A percentile compares a stretch with the other conserved stretches of the same genome.
These are phyloP conservation scores for Pachypeltis micranthus DNA, from an alignment of 1,140 invertebrate genomes.

Conservation along the genomic window DNA sequence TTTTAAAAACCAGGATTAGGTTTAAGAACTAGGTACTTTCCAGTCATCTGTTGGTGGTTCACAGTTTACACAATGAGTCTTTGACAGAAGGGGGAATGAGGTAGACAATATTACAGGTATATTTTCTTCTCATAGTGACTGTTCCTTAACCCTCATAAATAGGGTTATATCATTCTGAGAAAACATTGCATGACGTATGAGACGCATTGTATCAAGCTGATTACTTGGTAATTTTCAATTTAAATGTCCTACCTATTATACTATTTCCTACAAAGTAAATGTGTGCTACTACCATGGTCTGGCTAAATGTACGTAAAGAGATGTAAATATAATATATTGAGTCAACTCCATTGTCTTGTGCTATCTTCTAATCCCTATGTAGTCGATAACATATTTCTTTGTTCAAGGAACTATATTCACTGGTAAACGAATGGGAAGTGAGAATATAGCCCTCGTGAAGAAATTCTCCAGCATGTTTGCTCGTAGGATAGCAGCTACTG, in stretches of 20 bases:
- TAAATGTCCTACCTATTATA: background rate
- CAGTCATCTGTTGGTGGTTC: no score
- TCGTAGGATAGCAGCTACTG: constrained; percentile 49
- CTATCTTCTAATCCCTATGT: constrained; percentile 30
- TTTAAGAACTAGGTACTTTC: no score
- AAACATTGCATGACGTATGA: no score
- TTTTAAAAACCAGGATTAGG: no score
- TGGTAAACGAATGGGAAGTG: constrained; percentile 44
- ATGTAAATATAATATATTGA: background rate
- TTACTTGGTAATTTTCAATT: background rate
- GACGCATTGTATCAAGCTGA: no score
- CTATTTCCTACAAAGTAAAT: background rate
- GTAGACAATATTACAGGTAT: no score
- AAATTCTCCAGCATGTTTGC: constrained; percentile 56
- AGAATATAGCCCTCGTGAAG: constrained; percentile 45
- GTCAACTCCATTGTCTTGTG: background rate
- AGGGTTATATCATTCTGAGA: no score
- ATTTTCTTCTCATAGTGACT: no score
- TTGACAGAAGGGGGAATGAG: no score
- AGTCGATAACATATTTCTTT: constrained; percentile 12
- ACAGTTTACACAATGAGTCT: no score
- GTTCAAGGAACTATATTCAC: constrained; percentile 44
- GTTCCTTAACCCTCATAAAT: no score
- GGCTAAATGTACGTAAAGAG: no score
- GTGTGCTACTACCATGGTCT: background rate